Evolutionary conservation across 2,113 vertebrate genomes (phyloP).

Genomic region (Mionectes macconnelli): DNA sequence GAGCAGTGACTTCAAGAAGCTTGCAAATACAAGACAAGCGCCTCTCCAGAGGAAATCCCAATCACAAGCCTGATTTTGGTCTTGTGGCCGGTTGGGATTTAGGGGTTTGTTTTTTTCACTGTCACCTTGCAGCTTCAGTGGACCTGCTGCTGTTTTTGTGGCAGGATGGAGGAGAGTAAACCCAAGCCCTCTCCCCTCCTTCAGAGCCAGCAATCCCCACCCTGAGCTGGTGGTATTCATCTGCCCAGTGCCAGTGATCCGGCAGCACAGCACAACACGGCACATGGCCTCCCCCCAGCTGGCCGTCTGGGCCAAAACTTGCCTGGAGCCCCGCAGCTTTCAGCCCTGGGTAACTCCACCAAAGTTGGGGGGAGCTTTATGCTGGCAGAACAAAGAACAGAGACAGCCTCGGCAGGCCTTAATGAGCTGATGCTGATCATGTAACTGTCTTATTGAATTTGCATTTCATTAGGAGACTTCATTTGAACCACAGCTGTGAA

Average conservation of each 20-base stretch:
- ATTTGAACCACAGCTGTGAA: slow-evolving; percentile 69
- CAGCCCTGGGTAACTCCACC: slow-evolving; percentile 14
- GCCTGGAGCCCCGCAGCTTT: background rate
- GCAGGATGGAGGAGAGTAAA: background rate
- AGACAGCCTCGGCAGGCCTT: slow-evolving; percentile 37
- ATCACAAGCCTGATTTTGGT: background rate
- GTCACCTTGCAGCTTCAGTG: background rate
- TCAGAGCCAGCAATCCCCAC: rapidly evolving
- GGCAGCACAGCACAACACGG: rapidly evolving
- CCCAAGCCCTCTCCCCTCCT: background rate
- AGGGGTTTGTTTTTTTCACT: background rate
- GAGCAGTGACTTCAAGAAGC: background rate
- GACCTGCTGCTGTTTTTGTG: background rate
- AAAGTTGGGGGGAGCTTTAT: slow-evolving; percentile 37
- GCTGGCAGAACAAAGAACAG: slow-evolving; percentile 42
- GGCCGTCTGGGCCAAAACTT: background rate
- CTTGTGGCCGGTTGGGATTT: background rate
- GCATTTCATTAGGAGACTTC: slow-evolving; percentile 69
- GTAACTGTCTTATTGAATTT: slow-evolving; percentile 70
- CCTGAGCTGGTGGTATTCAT: background rate
- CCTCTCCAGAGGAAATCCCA: background rate
- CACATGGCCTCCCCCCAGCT: background rate
- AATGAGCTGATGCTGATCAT: slow-evolving; percentile 69
- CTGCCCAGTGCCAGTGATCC: background rate
- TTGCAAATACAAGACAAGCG: background rate